Evolutionary conservation across 2,888 invertebrate genomes (phyloP), one percentile per base, ranked within the genome.

Genomic region (Tachystola acroxantha): DNA sequence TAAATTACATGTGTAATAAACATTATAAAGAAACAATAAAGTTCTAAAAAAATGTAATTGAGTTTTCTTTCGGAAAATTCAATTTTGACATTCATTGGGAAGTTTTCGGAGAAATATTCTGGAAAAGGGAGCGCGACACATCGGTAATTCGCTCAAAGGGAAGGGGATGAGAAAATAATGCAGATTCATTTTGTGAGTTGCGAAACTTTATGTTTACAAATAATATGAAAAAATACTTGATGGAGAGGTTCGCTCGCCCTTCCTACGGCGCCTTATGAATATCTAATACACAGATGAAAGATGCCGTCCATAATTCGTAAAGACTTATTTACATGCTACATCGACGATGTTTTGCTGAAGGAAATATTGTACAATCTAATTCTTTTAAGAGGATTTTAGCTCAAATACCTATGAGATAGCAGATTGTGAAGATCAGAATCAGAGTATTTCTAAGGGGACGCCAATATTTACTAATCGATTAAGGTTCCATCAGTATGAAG

Each of bases 1-100:
- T 75, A 73, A 78, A 73, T 67, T 84, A 82, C 74, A 77, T 78
- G 81, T 85, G 79, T 82, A 77, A 81, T 81, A 73, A 82, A 80
- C 75, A 84, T 82, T 82, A 82, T 80, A 76, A 84, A 77, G 73
- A 84, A 79, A 81, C 72, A 84, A 82, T 84, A 85, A 85, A 85
- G 79, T 82, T 84, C 77, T 69, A 74, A 84, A 78, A 80, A 77
- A 70, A 71, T 39, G 52, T n/a, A 24, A 36, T 53, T 51, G 56
- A 10, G 45, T 69, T 70, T 71, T 50, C 36, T 55, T 58, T 54
- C 3, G 4, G 10, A 32, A 6, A 10, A 24, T 11, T 12, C 1
- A 22, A 10, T 6, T n/a, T 9, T 12, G 9, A 24, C 11, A 6
- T 14, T 9, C 25, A 33, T 14, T 33, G n/a, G 14, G 24, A 33